These are phyloP conservation scores for Aspidoscelis tigris DNA, from an alignment of 2,113 vertebrate species.

Conservation along the genomic window DNA sequence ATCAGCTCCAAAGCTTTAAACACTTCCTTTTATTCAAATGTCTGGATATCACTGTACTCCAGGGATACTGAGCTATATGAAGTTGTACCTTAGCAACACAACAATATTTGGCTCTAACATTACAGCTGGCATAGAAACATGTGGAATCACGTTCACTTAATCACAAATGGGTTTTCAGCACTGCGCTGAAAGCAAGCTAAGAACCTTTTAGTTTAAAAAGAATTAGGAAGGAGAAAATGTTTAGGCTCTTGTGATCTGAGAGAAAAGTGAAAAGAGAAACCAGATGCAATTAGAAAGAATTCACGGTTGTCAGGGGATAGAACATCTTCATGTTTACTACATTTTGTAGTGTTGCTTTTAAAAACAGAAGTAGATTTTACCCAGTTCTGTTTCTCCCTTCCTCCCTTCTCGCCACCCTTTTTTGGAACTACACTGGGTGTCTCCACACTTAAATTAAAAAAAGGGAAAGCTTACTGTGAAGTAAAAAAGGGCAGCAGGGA, in stretches of 20 bases:
- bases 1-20: neutral
- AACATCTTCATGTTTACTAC: neutral
- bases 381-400: neutral
- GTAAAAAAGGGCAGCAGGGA: too few relatives aligned
- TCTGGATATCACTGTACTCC: neutral
- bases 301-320: neutral
- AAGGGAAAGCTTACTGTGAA: too few relatives aligned
- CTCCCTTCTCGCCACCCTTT: neutral
- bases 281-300: neutral
- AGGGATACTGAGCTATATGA: neutral
- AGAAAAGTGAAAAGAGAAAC: neutral
- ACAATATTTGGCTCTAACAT: constrained; percentile 27
- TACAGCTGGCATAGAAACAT: constrained; percentile 17
- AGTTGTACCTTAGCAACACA: constrained; percentile 24
- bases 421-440: constrained; percentile 48
- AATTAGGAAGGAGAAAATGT: neutral
- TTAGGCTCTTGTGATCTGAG: neutral
- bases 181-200: neutral
- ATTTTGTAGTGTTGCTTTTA: neutral
- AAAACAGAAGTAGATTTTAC: neutral
- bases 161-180: neutral
- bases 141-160: neutral
- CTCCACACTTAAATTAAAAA: neutral
- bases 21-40: neutral
- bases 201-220: neutral